Base-by-base conservation (phyloP, 2,797 vertebrate species). In the Philypnodon macrostomus region DNA sequence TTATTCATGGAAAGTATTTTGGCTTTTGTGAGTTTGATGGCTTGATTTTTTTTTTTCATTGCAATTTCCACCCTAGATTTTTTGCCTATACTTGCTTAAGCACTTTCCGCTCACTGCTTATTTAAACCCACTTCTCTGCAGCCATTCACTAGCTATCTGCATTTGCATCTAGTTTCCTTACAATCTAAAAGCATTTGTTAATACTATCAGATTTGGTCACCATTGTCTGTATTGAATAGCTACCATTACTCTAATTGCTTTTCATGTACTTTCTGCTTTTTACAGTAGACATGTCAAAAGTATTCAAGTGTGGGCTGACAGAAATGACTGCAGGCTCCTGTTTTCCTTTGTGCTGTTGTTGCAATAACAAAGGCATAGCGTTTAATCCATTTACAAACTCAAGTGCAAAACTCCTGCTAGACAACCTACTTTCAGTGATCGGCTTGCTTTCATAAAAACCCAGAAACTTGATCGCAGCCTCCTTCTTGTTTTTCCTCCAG, bases 61-160 rank as follows among this genome's bases (percentile, higher is more conserved):
- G 4, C 15, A 0, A n/a, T 19, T n/a, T 38, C n/a, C 5, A 2
- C 16, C 5, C 21, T 6, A 23, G 21, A 23, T 21, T 12, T 33
- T 24, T 29, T 42, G 17, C 57, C 33, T 29, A 2, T 38, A 19
- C 12, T 14, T 10, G 15, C 34, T 7, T 5, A 23, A 41, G 46
- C 35, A 55, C 37, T 70, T 71, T 75, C 44, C 42, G 47, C 30
- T 3, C 4, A 24, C 5, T 2, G 34, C 15, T 47, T 57, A 40
- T 59, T 59, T 54, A 52, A 11, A 63, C 41, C 50, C 12, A 7
- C 16, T 41, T 11, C 27, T 59, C 11, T 49, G 34, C 55, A 19
- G 8, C 5, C 11, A 1, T 6, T 27, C 24, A 21, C 7, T 0
- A 12, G n/a, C n/a, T 11, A 34, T 33, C 42, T 58, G n/a, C 57